A percentile compares a stretch with the other conserved stretches of the same genome.
phyloP scores from a whole-genome alignment of 2,888 invertebrate species.

The Pachymerium ferrugineum region DNA sequence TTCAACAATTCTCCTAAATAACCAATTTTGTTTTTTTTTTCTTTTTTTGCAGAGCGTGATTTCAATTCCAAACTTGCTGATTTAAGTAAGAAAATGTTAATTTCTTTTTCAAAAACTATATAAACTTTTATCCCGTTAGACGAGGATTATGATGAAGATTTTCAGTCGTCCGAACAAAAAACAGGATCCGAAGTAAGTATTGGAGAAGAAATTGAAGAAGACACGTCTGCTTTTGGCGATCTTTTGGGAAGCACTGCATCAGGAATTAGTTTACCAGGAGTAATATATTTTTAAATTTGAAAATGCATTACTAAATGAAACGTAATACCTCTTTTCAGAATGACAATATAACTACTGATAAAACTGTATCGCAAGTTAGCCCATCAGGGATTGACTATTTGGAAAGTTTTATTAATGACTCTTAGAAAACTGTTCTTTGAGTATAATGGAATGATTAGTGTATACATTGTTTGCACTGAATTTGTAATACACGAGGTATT shows the following conservation, averaged over 20 bases:
- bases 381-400: slow-evolving; percentile 38
- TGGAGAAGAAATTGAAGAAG: background rate
- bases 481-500: no score
- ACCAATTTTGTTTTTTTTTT: background rate
- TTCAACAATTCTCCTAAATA: no score
- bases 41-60: background rate
- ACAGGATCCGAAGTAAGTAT: background rate
- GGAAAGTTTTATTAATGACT: slow-evolving; percentile 32
- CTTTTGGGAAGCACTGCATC: background rate
- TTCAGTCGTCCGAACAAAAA: slow-evolving; percentile 28
- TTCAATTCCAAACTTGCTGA: background rate
- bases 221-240: background rate
- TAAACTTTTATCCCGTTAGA: background rate
- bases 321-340: no score
- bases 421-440: no score
- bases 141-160: slow-evolving; percentile 11
- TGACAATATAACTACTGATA: slow-evolving; percentile 35
- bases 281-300: no score
- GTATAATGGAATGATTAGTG: no score
- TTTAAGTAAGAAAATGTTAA: background rate
- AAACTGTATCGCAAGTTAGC: slow-evolving; percentile 38
- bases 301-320: no score
- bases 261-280: background rate
- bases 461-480: no score
- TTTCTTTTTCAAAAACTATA: no score